These are phyloP conservation scores for Halichoerus grypus DNA, from an alignment of 2,113 vertebrate genomes.

Conservation along the genomic window DNA sequence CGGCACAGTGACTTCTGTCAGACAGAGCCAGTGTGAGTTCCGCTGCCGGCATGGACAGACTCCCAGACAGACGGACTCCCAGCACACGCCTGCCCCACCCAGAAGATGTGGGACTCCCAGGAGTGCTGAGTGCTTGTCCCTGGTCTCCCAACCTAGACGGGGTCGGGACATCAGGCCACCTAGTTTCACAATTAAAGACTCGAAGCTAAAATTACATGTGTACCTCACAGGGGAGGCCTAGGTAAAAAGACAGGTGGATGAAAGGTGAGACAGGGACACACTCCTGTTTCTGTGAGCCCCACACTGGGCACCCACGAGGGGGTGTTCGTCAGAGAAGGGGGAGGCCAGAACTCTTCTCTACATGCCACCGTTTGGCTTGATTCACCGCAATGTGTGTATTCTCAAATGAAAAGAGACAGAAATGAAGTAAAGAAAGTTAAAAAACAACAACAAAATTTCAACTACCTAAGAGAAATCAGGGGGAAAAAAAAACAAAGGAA, in stretches of 20 bases:
- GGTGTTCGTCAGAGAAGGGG: not conserved
- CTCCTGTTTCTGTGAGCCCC: not conserved
- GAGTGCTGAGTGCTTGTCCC: not conserved
- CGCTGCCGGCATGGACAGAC: conserved; percentile 81
- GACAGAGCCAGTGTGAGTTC: not conserved
- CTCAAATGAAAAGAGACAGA: not conserved
- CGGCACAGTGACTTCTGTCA: too few species aligned
- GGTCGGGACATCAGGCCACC: not conserved
- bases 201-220: not conserved
- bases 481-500: not conserved
- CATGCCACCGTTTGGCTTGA: not conserved
- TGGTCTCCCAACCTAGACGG: rapidly evolving
- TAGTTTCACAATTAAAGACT: not conserved
- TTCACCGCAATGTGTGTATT: not conserved
- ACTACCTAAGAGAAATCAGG: not conserved
- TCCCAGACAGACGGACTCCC: not conserved
- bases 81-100: not conserved
- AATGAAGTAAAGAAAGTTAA: not conserved
- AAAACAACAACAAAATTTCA: not conserved
- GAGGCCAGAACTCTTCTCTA: not conserved
- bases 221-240: not conserved
- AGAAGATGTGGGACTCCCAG: conserved; percentile 27
- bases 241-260: not conserved
- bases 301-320: too few species aligned
- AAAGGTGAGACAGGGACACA: not conserved